Percentiles rank a stretch among this genome's conserved stretches.
Conservation (phyloP, 2,113 vertebrate genomes). For the Sitta europaea region DNA sequence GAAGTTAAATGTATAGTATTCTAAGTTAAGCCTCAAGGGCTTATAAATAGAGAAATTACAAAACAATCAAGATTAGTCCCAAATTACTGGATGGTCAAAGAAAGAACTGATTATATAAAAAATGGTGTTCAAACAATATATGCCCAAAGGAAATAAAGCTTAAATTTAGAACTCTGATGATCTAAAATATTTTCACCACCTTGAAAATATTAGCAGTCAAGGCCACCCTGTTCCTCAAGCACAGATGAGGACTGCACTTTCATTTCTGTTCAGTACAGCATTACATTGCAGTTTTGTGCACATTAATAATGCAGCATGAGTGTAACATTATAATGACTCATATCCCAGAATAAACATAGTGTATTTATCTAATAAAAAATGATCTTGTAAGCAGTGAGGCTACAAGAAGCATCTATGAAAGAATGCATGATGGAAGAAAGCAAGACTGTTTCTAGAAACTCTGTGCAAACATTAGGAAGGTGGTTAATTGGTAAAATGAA, state of each 20-base stretch:
- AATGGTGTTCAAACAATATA: background rate
- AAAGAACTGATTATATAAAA: background rate
- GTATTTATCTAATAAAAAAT: background rate
- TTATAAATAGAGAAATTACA: background rate
- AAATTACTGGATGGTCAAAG: background rate
- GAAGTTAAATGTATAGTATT: background rate
- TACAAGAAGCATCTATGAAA: background rate
- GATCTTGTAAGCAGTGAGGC: background rate
- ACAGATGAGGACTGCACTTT: background rate
- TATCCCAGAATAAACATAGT: background rate
- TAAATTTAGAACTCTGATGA: background rate
- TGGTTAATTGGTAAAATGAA: conserved; percentile 29
- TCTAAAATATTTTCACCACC: background rate
- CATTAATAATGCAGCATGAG: background rate
- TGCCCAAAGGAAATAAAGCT: background rate
- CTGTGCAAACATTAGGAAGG: background rate
- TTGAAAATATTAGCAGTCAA: background rate
- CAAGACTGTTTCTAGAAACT: background rate
- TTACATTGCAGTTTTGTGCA: background rate
- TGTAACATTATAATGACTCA: background rate
- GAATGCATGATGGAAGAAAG: background rate
- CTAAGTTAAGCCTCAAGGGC: background rate
- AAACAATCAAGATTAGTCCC: background rate
- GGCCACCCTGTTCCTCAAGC: background rate
- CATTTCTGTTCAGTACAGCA: background rate